Base-by-base conservation (phyloP, 2,888 invertebrate species). In the Elmis aenea region DNA sequence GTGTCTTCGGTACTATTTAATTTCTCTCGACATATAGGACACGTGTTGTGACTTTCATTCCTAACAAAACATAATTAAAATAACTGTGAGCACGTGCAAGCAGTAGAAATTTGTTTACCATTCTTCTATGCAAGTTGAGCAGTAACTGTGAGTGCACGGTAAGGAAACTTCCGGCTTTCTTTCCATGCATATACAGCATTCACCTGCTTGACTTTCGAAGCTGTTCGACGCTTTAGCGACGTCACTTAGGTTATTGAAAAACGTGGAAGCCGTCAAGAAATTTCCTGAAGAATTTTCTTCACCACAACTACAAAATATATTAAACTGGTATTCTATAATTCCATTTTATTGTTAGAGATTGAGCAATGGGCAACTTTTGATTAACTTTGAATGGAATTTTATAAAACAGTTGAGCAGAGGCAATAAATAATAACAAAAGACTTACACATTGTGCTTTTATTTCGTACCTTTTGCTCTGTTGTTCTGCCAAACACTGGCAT, bases 111-210 rank as follows among this genome's bases (percentile, higher is more conserved):
- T 11, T 34, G 48, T 64, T 59, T 63, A 80, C 85, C 85, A 85
- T 64, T 80, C 77, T 55, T 83, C 79, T 48, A 84, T 82, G 59
- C 85, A 85, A 30, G 73, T 72, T 40, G 75, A 68, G 59, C 85
- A 85, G 63, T 80, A 85, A 51, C 75, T 75, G 59, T 85, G 85
- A 1, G 79, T 70, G 61, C 85, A 85, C 2, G 81, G 79, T 42
- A 85, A 64, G 43, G 79, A 75, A 14, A 82, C 73, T 58, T 83
- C 81, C 1, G 80, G 78, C 54, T 74, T 74, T 33, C 81, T 66
- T 57, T 85, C 83, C 64, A 84, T 73, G 60, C 85, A 85, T 52
- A 85, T 83, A 54, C 79, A 79, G 55, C 84, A 85, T 57, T 82
- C 81, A 29, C 70, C 69, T 40, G 56, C 53, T n/a, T n/a, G n/a